A percentile compares a stretch with the other conserved stretches of the same genome.
Evolutionary conservation across 2,888 invertebrate genomes (phyloP).

Genomic region (Philopedon plagiatum): DNA sequence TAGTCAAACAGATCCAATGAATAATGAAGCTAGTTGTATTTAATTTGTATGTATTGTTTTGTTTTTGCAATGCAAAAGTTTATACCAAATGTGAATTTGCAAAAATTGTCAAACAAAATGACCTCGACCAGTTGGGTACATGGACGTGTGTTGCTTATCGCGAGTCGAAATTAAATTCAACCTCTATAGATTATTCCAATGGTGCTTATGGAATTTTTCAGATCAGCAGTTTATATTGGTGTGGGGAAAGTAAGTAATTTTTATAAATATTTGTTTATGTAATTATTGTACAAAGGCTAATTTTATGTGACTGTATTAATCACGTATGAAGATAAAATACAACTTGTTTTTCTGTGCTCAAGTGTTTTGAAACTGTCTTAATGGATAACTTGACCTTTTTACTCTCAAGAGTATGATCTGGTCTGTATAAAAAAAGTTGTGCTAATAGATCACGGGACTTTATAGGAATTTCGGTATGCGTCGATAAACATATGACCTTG

Average conservation of each 20-base stretch:
- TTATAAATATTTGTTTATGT: background rate
- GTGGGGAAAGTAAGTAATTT: background rate
- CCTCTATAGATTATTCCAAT: slow-evolving; percentile 46
- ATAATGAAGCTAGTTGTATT: background rate
- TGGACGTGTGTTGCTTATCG: slow-evolving; percentile 51
- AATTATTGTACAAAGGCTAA: too few relatives aligned
- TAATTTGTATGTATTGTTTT: background rate
- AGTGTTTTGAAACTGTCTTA: too few relatives aligned
- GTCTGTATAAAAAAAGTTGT: too few relatives aligned
- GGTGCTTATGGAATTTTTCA: slow-evolving; percentile 54
- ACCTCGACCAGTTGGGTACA: slow-evolving; percentile 69
- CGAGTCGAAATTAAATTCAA: slow-evolving; percentile 51
- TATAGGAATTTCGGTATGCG: too few relatives aligned
- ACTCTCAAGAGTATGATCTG: too few relatives aligned
- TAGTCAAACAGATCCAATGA: background rate
- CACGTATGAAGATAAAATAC: too few relatives aligned
- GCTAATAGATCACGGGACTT: too few relatives aligned
- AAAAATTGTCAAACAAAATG: slow-evolving; percentile 64
- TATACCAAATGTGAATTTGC: slow-evolving; percentile 52
- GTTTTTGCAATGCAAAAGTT: slow-evolving; percentile 20
- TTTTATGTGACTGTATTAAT: too few relatives aligned
- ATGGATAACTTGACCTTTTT: too few relatives aligned
- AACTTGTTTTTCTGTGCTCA: too few relatives aligned
- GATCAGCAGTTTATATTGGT: slow-evolving; percentile 53
- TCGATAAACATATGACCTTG: too few relatives aligned